These are phyloP conservation scores for Mesopsocus fuscifrons DNA, from an alignment of 2,888 invertebrate genomes.

Conservation along the genomic window DNA sequence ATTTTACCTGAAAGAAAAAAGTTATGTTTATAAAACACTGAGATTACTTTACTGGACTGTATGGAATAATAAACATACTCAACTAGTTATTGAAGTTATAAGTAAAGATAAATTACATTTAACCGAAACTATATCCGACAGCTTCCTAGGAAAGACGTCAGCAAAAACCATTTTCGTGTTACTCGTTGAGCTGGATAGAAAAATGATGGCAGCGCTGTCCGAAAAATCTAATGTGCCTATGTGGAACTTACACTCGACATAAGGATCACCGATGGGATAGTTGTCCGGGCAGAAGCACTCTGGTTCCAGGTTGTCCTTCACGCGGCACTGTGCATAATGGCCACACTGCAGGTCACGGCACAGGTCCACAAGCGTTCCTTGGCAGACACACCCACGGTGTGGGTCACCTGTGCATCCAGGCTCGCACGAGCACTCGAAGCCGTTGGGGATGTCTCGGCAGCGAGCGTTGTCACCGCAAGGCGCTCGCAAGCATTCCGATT, in stretches of 20 bases:
- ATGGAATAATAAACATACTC: too few relatives aligned
- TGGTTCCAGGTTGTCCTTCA: constrained; percentile 36
- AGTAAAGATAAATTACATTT: too few relatives aligned
- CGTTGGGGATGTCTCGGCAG: constrained; percentile 53
- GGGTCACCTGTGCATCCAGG: constrained; percentile 68
- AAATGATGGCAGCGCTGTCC: too few relatives aligned
- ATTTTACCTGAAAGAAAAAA: too few relatives aligned
- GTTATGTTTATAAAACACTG: too few relatives aligned
- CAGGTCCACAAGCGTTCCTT: constrained; percentile 41
- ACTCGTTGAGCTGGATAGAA: too few relatives aligned
- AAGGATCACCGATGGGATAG: constrained; percentile 68
- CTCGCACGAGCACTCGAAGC: constrained; percentile 65
- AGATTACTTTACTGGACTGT: too few relatives aligned
- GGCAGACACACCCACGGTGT: constrained; percentile 59
- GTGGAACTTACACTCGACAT: constrained; percentile 61
- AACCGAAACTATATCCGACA: too few relatives aligned
- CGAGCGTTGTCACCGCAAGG: constrained; percentile 71
- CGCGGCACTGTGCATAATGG: constrained; percentile 59
- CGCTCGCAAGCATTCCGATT: constrained; percentile 55
- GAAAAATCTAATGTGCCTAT: too few relatives aligned
- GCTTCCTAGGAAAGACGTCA: too few relatives aligned
- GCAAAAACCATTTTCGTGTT: too few relatives aligned
- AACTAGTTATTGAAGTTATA: too few relatives aligned
- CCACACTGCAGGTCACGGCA: constrained; percentile 67
- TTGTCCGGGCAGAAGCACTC: constrained; percentile 71